Base-by-base conservation (phyloP, 2,888 invertebrate genomes). In the Pseudoips prasinana region DNA sequence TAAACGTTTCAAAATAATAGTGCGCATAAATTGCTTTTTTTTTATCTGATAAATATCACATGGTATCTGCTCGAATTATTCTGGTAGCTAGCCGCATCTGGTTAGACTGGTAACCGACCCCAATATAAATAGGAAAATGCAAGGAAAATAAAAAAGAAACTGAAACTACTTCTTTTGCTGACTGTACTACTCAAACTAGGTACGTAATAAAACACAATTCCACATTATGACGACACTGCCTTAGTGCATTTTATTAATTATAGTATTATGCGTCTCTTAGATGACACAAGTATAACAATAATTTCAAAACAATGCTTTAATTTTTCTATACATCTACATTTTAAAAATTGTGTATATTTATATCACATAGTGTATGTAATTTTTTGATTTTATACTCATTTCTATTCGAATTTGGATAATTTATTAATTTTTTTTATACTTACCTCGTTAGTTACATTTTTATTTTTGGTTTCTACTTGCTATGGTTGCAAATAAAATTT, bases 261-360 rank as follows among this genome's bases (percentile, higher is more conserved):
- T 64, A 64, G 40, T 60, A 58, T 63, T 57, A 62, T 58, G 65
- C 60, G 64, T 64, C 51, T 34, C 46, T 57, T 62, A 62, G 56
- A 61, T 65, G 71, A 76, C 69, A 71, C 64, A 64, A 61, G 57
- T 73, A 75, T 79, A 82, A 79, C 77, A 82, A 78, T 75, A 65
- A 71, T 61, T 67, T 76, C 34, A 74, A 82, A 80, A 80, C 74
- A 73, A 75, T 73, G 58, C 33, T 33, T 66, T 64, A 52, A 62
- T 68, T 57, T 14, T 22, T 58, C 72, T 78, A 78, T 68, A 56
- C 44, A 69, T 56, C 84, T 87, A 86, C 77, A 54, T 64, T 72
- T 78, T 69, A 81, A 76, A 85, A 85, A 81, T 74, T 82, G 84
- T 86, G 82, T 87, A 85, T 83, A 85, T 68, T 58, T 65, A 65